Conservation (phyloP, 2,888 invertebrate genomes). For the Erebia palarica region DNA sequence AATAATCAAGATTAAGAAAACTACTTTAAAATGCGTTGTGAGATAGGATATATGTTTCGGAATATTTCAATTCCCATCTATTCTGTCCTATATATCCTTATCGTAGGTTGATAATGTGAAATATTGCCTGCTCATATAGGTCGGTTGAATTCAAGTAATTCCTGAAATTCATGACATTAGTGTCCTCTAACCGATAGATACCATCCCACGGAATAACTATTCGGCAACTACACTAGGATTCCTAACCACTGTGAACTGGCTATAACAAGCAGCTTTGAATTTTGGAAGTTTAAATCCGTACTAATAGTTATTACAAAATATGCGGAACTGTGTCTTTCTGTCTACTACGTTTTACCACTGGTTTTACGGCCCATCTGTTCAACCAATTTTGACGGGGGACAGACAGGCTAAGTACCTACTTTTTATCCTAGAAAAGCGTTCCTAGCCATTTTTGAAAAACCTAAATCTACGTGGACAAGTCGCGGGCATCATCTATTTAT, state of each 20-base stretch:
- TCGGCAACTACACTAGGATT: slow-evolving; percentile 1
- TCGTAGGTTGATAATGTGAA: neutral
- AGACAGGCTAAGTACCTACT: too few relatives aligned
- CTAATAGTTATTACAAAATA: too few relatives aligned
- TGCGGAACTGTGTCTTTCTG: too few relatives aligned
- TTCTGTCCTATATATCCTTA: neutral
- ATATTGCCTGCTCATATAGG: neutral
- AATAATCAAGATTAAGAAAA: neutral
- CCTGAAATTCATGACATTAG: neutral
- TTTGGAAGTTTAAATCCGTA: too few relatives aligned
- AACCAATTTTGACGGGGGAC: too few relatives aligned
- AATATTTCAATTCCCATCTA: neutral
- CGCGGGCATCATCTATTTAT: too few relatives aligned
- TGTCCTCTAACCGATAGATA: neutral
- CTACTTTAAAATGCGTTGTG: neutral
- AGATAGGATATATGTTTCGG: neutral
- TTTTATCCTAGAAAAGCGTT: too few relatives aligned
- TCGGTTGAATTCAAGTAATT: neutral
- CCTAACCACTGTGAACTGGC: neutral
- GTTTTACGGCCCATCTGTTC: too few relatives aligned
- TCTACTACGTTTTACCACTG: too few relatives aligned
- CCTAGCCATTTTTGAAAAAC: too few relatives aligned
- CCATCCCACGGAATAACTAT: neutral
- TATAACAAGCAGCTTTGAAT: neutral
- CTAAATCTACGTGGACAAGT: too few relatives aligned